Conservation (phyloP, 2,113 vertebrate genomes). For the Channa maculata region DNA sequence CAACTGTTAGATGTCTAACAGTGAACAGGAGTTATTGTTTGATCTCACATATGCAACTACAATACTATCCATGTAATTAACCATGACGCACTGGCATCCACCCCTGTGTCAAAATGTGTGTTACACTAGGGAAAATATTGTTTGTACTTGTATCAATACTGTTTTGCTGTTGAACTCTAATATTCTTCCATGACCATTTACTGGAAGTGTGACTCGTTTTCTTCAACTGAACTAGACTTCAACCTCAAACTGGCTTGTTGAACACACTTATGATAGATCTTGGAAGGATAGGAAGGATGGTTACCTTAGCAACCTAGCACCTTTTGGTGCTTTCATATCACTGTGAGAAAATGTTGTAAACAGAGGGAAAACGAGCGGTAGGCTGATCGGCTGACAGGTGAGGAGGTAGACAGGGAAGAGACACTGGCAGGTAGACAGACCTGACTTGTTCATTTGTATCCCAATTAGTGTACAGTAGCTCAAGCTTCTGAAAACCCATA, state of each 20-base stretch:
- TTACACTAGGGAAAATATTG: background rate
- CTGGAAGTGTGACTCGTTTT: constrained; percentile 4
- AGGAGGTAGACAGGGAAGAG: constrained; percentile 35
- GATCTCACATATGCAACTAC: too few species aligned
- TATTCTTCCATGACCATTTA: constrained; percentile 16
- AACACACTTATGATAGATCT: constrained; percentile 49
- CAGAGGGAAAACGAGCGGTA: constrained; percentile 23
- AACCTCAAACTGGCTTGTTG: constrained; percentile 44
- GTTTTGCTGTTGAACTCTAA: constrained; percentile 9
- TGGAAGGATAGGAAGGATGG: constrained; percentile 51
- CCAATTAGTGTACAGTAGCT: constrained; percentile 50
- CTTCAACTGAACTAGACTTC: constrained; percentile 27
- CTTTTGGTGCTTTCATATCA: constrained; percentile 50
- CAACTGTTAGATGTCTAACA: too few species aligned
- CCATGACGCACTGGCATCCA: background rate
- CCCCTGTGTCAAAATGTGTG: background rate
- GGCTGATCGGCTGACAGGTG: constrained; percentile 36
- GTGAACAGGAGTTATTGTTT: too few species aligned
- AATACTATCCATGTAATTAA: background rate
- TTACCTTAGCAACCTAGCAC: constrained; percentile 75
- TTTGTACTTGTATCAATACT: background rate
- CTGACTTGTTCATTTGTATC: constrained; percentile 31
- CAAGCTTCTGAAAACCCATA: constrained; percentile 19
- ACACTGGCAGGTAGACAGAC: constrained; percentile 30
- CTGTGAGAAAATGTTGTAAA: constrained; percentile 57